phyloP scores from a whole-genome alignment of 2,888 invertebrate genomes.

The Polydrusus tereticollis region DNA sequence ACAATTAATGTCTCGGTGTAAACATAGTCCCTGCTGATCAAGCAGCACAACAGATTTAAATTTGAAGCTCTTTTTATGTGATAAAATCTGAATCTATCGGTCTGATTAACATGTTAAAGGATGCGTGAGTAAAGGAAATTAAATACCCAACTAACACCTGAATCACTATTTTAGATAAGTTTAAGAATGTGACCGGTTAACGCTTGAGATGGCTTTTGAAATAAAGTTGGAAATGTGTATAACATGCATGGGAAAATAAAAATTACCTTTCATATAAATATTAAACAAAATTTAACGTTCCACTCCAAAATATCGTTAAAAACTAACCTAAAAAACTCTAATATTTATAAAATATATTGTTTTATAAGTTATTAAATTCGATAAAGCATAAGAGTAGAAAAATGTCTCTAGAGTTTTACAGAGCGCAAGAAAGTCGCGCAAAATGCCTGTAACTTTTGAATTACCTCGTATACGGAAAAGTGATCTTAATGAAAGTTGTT shows the following conservation, averaged over 20 bases:
- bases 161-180: constrained; percentile 29
- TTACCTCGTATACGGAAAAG: too few relatives aligned
- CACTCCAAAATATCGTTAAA: too few relatives aligned
- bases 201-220: constrained; percentile 24
- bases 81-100: constrained; percentile 38
- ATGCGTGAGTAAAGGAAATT: constrained; percentile 41
- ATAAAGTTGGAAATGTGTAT: not conserved
- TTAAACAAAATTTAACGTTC: too few relatives aligned
- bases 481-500: too few relatives aligned
- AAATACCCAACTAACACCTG: constrained; percentile 42
- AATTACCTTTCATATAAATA: too few relatives aligned
- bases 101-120: constrained; percentile 42
- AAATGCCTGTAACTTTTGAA: too few relatives aligned
- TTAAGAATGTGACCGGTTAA: constrained; percentile 41
- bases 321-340: too few relatives aligned
- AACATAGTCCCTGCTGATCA: not conserved
- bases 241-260: constrained; percentile 25
- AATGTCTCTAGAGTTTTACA: too few relatives aligned
- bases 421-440: too few relatives aligned
- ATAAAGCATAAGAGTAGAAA: too few relatives aligned
- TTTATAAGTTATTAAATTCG: too few relatives aligned
- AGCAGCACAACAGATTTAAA: not conserved
- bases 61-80: constrained; percentile 1
- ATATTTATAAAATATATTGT: too few relatives aligned
- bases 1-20: not conserved